Percentiles rank a stretch among this genome's conserved stretches.
phyloP scores from a whole-genome alignment of 2,888 invertebrate genomes.

The Agriopis aurantiaria region DNA sequence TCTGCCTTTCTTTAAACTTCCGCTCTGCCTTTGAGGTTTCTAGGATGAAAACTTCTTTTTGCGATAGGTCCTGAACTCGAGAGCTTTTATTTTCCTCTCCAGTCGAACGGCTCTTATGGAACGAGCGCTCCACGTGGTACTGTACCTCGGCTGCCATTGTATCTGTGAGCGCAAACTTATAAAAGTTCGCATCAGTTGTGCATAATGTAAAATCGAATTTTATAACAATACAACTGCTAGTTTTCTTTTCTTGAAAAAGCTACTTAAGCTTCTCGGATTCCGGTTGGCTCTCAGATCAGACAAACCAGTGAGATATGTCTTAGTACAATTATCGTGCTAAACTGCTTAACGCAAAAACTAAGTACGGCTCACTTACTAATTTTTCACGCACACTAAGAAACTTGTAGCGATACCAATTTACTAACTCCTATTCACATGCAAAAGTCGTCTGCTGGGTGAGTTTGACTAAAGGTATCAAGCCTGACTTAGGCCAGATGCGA shows the following conservation, averaged over 20 bases:
- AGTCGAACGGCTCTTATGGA: conserved; percentile 49
- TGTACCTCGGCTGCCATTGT: conserved; percentile 26
- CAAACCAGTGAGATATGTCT: no score
- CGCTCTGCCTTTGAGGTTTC: conserved; percentile 75
- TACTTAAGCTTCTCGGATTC: no score
- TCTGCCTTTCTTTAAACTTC: conserved; percentile 76
- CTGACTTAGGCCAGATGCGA: no score
- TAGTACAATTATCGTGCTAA: no score
- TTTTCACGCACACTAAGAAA: no score
- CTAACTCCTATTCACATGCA: no score
- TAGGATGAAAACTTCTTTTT: conserved; percentile 70
- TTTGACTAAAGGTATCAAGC: no score
- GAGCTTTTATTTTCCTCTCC: conserved; percentile 62
- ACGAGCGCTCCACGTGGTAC: conserved; percentile 33
- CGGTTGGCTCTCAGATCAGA: no score
- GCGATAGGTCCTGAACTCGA: conserved; percentile 58
- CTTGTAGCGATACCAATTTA: no score
- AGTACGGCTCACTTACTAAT: no score
- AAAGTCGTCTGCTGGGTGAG: no score
- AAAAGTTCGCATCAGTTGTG: conserved; percentile 25
- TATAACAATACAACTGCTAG: conserved; percentile 37
- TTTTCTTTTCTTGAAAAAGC: not conserved
- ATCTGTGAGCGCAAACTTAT: conserved; percentile 33
- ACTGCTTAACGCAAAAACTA: no score
- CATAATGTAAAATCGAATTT: conserved; percentile 42